A percentile compares a stretch with the other conserved stretches of the same genome.
These are phyloP conservation scores for Platycercus adscitus DNA, from an alignment of 2,113 vertebrate genomes.

Conservation along the genomic window DNA sequence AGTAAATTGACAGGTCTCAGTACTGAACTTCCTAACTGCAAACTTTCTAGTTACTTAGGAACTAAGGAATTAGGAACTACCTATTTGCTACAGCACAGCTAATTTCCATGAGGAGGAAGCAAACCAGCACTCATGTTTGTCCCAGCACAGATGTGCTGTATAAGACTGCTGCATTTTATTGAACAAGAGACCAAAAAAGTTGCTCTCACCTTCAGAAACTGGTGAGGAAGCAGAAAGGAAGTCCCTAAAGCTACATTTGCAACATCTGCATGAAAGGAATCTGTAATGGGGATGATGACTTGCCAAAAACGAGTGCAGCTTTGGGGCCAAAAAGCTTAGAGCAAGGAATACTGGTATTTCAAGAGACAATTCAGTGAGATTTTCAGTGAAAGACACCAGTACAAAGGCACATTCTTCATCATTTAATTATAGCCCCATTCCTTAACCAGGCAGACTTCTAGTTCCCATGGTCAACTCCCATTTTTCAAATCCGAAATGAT, in stretches of 20 bases:
- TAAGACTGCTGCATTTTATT: not conserved
- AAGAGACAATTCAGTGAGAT: not conserved
- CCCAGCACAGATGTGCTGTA: not conserved
- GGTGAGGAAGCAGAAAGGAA: constrained; percentile 47
- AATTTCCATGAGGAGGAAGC: not conserved
- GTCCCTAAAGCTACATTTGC: constrained; percentile 3
- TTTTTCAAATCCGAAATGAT: not conserved
- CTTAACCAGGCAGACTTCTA: not conserved
- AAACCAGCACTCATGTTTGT: not conserved
- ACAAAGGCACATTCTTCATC: not conserved
- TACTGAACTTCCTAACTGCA: not conserved
- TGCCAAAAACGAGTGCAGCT: not conserved
- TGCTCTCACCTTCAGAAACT: constrained; percentile 15
- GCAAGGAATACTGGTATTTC: not conserved
- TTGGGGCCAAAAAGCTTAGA: not conserved
- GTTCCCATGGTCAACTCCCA: not conserved
- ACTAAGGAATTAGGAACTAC: not conserved
- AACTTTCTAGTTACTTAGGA: not conserved
- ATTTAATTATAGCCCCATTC: not conserved
- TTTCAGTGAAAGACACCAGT: not conserved
- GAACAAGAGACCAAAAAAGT: not conserved
- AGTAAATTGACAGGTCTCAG: not conserved
- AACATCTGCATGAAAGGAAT: not conserved
- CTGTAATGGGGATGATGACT: not conserved
- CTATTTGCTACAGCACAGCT: not conserved